Evolutionary conservation across 2,113 vertebrate genomes (phyloP), one percentile per base, ranked within the genome.

Genomic region (Crotalus helleri): DNA sequence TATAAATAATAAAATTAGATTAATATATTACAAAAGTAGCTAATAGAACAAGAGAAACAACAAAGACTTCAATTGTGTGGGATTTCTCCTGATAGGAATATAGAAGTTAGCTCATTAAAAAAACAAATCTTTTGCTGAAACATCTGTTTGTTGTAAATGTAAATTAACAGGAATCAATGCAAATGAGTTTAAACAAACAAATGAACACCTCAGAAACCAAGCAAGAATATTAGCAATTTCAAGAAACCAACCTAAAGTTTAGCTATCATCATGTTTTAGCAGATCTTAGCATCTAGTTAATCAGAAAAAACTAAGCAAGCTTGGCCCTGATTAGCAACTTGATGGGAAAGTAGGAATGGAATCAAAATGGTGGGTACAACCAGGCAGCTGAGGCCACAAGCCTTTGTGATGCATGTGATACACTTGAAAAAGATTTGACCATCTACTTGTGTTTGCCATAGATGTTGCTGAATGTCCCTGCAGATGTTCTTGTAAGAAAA

Each of bases 111-210:
- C 53, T 74, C 5, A 24, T 19, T 88, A 49, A 44, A 93, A 93
- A 93, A 1, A 2, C 29, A 90, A 59, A 44, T 13, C 17, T 24
- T 74, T 91, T 57, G 74, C 87, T 74, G 51, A 55, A 91, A 88
- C 59, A 74, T 88, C 85, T 93, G 90, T 87, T 93, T 44, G 33
- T 26, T 93, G 46, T 49, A 90, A 74, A 91, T 93, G 86, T 51
- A 93, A 93, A 91, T 81, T 58, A 74, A 69, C 39, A 93, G 33
- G 21, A 59, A 91, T 23, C 46, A 57, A 91, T 91, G 44, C 54
- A 91, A 91, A 89, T 58, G 54, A 53, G 29, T 33, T 81, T 85
- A 33, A 89, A 57, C 39, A 57, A 33, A 39, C 17, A 58, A 33
- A 91, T 51, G 26, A 81, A 58, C 54, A 44, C 53, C 88, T 53